Evolutionary conservation across 2,888 invertebrate species (phyloP).

Genomic region (Tachina lurida): DNA sequence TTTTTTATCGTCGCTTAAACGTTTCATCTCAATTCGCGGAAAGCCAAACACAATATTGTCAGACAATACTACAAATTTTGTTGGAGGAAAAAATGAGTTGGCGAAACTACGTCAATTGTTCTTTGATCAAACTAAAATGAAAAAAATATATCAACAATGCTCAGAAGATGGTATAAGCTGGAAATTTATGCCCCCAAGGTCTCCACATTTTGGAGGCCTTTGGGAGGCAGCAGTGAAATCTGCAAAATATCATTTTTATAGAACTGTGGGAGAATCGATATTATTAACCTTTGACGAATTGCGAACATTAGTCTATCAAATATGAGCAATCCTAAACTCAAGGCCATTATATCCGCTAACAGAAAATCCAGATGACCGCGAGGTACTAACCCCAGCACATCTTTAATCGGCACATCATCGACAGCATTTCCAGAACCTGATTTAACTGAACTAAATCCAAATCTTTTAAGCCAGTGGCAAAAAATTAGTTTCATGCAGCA

Average conservation of each 20-base stretch:
- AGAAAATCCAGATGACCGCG: constrained; percentile 62
- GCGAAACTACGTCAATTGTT: constrained; percentile 53
- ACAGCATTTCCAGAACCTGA: constrained; percentile 46
- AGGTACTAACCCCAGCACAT: neutral
- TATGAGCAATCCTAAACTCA: constrained; percentile 56
- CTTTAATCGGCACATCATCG: constrained; percentile 59
- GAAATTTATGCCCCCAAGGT: constrained; percentile 67
- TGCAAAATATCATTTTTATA: constrained; percentile 10
- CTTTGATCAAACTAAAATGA: constrained; percentile 30
- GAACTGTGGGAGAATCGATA: too few relatives aligned
- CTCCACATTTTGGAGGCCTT: constrained; percentile 66
- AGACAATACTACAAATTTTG: constrained; percentile 14
- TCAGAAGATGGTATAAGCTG: constrained; percentile 55
- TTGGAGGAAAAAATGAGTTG: constrained; percentile 34
- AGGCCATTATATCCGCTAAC: too few relatives aligned
- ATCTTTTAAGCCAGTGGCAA: constrained; percentile 60
- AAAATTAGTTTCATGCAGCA: constrained; percentile 41
- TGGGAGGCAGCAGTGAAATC: constrained; percentile 67
- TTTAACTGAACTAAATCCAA: constrained; percentile 28
- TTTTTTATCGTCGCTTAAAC: constrained; percentile 62
- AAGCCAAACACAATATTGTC: constrained; percentile 61
- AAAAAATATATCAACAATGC: constrained; percentile 49
- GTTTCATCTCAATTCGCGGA: constrained; percentile 61
- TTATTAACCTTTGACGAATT: too few relatives aligned
- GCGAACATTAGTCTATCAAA: constrained; percentile 58